These are phyloP conservation scores for Troglohyphantes excavatus DNA, from an alignment of 2,888 invertebrate genomes.

Conservation along the genomic window DNA sequence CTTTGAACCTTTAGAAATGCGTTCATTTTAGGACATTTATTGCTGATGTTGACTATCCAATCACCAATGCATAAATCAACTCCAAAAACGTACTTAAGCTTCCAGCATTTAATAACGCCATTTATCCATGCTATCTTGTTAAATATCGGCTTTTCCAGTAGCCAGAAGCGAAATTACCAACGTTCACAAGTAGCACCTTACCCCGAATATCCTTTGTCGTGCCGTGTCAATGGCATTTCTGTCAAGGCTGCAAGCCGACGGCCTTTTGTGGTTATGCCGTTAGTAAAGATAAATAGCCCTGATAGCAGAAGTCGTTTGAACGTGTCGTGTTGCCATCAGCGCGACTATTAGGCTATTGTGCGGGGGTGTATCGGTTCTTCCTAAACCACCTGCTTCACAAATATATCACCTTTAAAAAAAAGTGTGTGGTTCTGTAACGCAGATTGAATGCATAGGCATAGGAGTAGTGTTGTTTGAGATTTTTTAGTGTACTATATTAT, in stretches of 20 bases:
- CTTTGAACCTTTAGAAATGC: too few relatives aligned
- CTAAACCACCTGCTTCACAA: background rate
- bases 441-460: background rate
- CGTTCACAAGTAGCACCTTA: background rate
- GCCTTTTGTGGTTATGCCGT: background rate
- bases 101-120: too few relatives aligned
- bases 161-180: slow-evolving; percentile 15
- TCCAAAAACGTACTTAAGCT: too few relatives aligned
- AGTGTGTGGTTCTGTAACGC: too few relatives aligned
- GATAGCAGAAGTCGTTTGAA: background rate
- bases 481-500: too few relatives aligned
- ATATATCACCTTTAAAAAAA: background rate
- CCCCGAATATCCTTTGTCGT: slow-evolving; percentile 6
- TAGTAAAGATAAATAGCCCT: slow-evolving; percentile 34
- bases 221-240: background rate
- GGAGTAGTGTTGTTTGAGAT: background rate
- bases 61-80: too few relatives aligned
- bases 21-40: too few relatives aligned
- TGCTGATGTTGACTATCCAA: too few relatives aligned
- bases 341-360: background rate
- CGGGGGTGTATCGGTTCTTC: background rate
- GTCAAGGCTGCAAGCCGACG: background rate
- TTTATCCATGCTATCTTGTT: too few relatives aligned
- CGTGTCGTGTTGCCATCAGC: background rate
- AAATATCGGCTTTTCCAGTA: background rate